Conservation (phyloP, 2,113 vertebrate genomes). For the Caranx ignobilis region DNA sequence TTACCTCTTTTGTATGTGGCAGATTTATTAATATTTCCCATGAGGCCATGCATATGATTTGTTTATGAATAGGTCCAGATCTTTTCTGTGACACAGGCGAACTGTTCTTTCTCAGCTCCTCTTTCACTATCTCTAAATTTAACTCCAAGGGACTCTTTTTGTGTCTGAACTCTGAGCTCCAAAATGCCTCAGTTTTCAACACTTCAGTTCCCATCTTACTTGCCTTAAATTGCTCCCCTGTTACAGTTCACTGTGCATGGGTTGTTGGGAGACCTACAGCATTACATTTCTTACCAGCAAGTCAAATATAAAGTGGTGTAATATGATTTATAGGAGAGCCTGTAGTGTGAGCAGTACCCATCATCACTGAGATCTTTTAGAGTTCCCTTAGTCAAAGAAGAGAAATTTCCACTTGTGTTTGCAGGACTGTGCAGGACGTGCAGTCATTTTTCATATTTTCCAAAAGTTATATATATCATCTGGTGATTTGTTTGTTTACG, state of each 20-base stretch:
- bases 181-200: slow-evolving; percentile 39
- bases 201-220: slow-evolving; percentile 18
- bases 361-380: slow-evolving; percentile 16
- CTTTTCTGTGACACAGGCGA: slow-evolving; percentile 39
- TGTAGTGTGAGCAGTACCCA: neutral
- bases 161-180: slow-evolving; percentile 46
- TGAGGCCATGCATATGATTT: slow-evolving; percentile 25
- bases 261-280: slow-evolving; percentile 4
- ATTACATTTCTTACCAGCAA: slow-evolving; percentile 4
- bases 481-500: slow-evolving; percentile 30
- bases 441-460: neutral
- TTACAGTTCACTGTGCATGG: neutral
- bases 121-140: slow-evolving; percentile 64
- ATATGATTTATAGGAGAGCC: slow-evolving; percentile 25
- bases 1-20: slow-evolving; percentile 1
- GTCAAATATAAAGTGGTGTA: slow-evolving; percentile 21
- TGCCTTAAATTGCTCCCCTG: slow-evolving; percentile 13
- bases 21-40: slow-evolving; percentile 32
- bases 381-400: neutral
- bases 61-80: slow-evolving; percentile 14
- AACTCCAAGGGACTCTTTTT: slow-evolving; percentile 26
- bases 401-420: slow-evolving; percentile 9
- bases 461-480: slow-evolving; percentile 5
- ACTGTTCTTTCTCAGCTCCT: slow-evolving; percentile 32
- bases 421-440: neutral